These are phyloP conservation scores for Tetraodon nigroviridis DNA, from an alignment of 2,113 vertebrate genomes.

Conservation along the genomic window DNA sequence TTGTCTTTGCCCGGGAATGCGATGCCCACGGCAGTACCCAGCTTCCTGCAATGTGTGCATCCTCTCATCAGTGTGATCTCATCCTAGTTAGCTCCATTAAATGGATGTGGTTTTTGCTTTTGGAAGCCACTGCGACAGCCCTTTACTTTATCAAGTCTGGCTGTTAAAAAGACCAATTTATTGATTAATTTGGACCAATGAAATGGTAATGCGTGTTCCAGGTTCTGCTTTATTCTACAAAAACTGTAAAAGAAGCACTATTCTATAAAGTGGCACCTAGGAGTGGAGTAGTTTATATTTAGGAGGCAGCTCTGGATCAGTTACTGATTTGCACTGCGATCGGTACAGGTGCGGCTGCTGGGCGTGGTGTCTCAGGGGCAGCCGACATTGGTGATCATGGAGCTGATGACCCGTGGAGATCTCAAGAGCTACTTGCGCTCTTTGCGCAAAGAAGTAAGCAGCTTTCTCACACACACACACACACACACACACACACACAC, in stretches of 20 bases:
- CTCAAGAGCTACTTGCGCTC: slow-evolving; percentile 96
- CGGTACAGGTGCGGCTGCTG: slow-evolving; percentile 87
- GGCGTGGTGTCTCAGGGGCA: slow-evolving; percentile 98
- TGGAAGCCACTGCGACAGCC: slow-evolving; percentile 26
- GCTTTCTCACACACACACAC: slow-evolving; percentile 4
- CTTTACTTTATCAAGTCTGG: slow-evolving; percentile 7
- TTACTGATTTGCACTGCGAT: slow-evolving; percentile 18
- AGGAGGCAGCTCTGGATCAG: neutral
- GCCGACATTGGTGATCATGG: slow-evolving; percentile 98
- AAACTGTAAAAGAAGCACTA: no score
- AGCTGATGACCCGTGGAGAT: slow-evolving; percentile 97
- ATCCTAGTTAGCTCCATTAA: slow-evolving; percentile 40
- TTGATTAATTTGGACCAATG: slow-evolving; percentile 36
- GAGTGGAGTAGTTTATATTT: neutral
- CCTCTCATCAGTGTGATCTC: slow-evolving; percentile 33
- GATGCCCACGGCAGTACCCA: slow-evolving; percentile 16
- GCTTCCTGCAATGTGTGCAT: slow-evolving; percentile 26
- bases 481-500: neutral
- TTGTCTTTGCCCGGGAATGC: slow-evolving; percentile 18
- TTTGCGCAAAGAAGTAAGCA: slow-evolving; percentile 84
- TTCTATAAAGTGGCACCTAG: neutral
- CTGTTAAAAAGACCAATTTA: slow-evolving; percentile 31
- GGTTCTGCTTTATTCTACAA: no score
- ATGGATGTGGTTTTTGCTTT: slow-evolving; percentile 22
- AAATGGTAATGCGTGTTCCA: neutral